Evolutionary conservation across 2,888 invertebrate genomes (phyloP), one percentile per base, ranked within the genome.

Genomic region (Plemyria rubiginata): DNA sequence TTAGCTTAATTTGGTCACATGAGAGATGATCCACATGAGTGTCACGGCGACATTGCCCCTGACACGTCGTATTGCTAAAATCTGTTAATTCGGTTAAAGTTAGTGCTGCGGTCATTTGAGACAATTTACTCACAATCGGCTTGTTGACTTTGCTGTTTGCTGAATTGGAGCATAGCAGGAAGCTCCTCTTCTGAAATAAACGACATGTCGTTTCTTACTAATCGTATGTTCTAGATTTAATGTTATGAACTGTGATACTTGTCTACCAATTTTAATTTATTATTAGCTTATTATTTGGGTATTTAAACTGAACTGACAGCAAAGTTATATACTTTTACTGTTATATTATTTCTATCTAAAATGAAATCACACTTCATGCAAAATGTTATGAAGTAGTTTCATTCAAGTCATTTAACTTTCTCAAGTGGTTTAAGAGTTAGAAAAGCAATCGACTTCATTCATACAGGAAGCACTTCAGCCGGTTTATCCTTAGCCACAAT

Each of bases 81-180:
- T 84, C 86, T 78, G 80, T 80, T 89, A 88, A 90, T 87, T 77
- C 77, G 78, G 78, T 88, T 86, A 85, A 84, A 80, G 81, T 85
- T 84, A 85, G 80, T 82, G 87, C 81, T 76, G 80, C 79, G 78
- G 83, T 82, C 82, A 82, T 87, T 88, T 84, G 79, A 86, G 86
- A 79, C 88, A 90, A 90, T 90, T 90, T 86, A 74, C 71, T 66
- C 77, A 76, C 73, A 77, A 83, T 83, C 82, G 79, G 75, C 87
- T 82, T 81, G 85, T 89, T 87, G 84, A 84, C 80, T 84, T 80
- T 81, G 82, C 74, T 79, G 81, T 84, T 87, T 81, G 80, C 76
- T 76, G 79, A 78, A 73, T 70, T 71, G 75, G 66, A 73, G 74
- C 72, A 64, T 53, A 65, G 75, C 78, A 82, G 84, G 85, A 85